Conservation (phyloP, 2,888 invertebrate species). For the Diaperis boleti region DNA sequence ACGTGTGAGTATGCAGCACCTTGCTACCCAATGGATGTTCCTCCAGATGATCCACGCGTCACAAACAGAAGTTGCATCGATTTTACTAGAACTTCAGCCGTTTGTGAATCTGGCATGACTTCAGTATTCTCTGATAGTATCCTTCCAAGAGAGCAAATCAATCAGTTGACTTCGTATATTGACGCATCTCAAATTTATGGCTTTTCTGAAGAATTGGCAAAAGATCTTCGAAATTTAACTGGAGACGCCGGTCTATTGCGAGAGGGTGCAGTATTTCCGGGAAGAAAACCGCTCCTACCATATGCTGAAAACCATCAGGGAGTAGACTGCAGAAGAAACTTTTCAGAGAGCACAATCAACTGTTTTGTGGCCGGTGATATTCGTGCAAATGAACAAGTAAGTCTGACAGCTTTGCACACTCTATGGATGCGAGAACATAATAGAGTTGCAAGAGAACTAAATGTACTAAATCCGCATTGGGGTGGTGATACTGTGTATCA, state of each 20-base stretch:
- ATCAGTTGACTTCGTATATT: conserved; percentile 94
- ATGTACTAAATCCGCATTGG: conserved; percentile 91
- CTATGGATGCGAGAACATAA: conserved; percentile 96
- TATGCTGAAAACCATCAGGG: conserved; percentile 90
- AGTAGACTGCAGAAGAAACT: conserved; percentile 92
- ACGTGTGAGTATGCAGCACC: conserved; percentile 95
- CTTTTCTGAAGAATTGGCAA: conserved; percentile 84
- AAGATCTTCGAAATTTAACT: conserved; percentile 83
- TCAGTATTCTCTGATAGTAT: conserved; percentile 91
- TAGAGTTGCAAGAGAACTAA: conserved; percentile 83
- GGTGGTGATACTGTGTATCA: conserved; percentile 92
- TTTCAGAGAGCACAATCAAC: conserved; percentile 86
- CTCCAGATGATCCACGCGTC: conserved; percentile 87
- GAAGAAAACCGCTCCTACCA: conserved; percentile 88
- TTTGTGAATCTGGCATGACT: conserved; percentile 97
- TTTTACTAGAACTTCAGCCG: conserved; percentile 93
- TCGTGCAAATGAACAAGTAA: conserved; percentile 92
- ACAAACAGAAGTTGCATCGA: conserved; percentile 91
- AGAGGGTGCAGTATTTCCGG: conserved; percentile 79
- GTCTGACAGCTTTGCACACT: conserved; percentile 86
- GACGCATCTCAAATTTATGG: conserved; percentile 99
- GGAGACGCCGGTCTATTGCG: conserved; percentile 83
- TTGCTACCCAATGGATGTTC: conserved; percentile 98
- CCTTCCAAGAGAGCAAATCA: conserved; percentile 94
- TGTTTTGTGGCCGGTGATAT: conserved; percentile 98